Base-by-base conservation (phyloP, 2,797 vertebrate species). In the Benthosema pterotum region DNA sequence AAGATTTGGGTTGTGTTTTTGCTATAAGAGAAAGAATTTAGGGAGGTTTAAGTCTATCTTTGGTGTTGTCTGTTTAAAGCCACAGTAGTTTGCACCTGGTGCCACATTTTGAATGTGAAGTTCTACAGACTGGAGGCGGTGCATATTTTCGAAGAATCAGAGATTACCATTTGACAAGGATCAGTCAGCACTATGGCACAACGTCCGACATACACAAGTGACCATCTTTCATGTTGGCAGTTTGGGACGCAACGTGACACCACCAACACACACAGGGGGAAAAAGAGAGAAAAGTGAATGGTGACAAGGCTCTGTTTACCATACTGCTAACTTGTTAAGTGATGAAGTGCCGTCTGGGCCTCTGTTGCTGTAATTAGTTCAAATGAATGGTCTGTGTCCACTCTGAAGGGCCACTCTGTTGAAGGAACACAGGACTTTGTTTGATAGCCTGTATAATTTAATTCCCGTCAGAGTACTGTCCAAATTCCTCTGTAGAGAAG, bases 361-460 rank as follows among this genome's bases (percentile, higher is more conserved):
- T 3, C 42, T 13, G 18, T 47, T 32, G 28, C 45, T 63, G 56
- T 61, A 68, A 57, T 80, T 61, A 43, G 43, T 42, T 54, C 11
- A 50, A 25, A 70, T 57, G 71, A 71, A 58, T 63, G 42, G 46
- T 75, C 64, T 75, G 18, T 67, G 67, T 78, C 57, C 12, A 3
- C 43, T 49, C 68, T 77, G 75, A 85, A 85, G 75, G 72, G 74
- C 17, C 22, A 38, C 67, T 76, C 61, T 89, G 78, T 83, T 69
- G 49, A 51, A 14, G 22, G 51, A 71, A 61, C 72, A 84, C 68
- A 76, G 77, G 51, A 74, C 68, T 38, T n/a, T 67, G 73, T 80
- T 83, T 83, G 63, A 85, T 78, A 70, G 57, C 4, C 2, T 2
- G 56, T 65, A 72, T 67, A 59, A 83, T 85, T 78, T 70, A 60